Percentiles rank a stretch among this genome's conserved stretches.
phyloP scores from a whole-genome alignment of 2,888 invertebrate genomes.

The Hedya salicella region DNA sequence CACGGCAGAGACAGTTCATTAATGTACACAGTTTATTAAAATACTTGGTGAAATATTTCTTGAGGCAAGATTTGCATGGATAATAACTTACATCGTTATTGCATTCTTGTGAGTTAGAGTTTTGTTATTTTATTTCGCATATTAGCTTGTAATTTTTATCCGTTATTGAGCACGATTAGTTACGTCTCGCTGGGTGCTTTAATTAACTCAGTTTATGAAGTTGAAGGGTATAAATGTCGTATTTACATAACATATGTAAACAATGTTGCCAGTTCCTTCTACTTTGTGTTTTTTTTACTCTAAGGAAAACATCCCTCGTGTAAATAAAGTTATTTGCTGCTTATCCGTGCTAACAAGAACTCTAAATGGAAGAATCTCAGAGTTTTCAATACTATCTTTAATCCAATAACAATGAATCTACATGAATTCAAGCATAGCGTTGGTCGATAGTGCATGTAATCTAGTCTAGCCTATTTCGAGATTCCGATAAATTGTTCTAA shows the following conservation, averaged over 20 bases:
- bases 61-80: background rate
- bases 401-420: too few relatives aligned
- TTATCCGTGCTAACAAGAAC: too few relatives aligned
- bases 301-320: background rate
- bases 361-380: too few relatives aligned
- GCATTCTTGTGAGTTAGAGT: slow-evolving; percentile 4
- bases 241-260: too few relatives aligned
- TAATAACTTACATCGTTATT: slow-evolving; percentile 2
- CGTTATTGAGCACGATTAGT: background rate
- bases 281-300: background rate
- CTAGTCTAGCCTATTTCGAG: background rate
- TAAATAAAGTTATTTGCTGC: too few relatives aligned
- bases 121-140: background rate
- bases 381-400: too few relatives aligned
- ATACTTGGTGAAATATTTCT: slow-evolving; percentile 26
- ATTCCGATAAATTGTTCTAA: slow-evolving; percentile 11
- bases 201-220: background rate
- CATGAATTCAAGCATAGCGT: too few relatives aligned
- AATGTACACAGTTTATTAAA: slow-evolving; percentile 28
- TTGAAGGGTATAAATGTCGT: too few relatives aligned
- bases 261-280: too few relatives aligned
- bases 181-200: background rate
- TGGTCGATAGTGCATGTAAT: background rate
- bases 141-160: background rate
- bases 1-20: slow-evolving; percentile 21